Base-by-base conservation (phyloP, 2,888 invertebrate genomes). In the Onchidella celtica region DNA sequence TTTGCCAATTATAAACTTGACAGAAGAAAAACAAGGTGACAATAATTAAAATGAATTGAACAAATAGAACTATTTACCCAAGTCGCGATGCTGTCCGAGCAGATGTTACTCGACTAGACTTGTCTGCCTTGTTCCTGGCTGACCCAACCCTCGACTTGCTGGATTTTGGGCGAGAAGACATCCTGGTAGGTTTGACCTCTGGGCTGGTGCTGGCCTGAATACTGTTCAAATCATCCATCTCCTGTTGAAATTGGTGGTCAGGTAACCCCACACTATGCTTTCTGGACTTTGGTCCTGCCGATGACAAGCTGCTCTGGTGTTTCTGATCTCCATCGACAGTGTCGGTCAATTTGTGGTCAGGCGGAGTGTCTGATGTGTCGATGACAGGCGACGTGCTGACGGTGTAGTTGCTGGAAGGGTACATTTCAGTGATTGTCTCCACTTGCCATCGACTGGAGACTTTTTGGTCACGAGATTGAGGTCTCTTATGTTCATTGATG, bases 81-180 rank as follows among this genome's bases (percentile, higher is more conserved):
- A 81, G 69, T 40, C 88, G 80, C 75, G 89, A 89, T n/a, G 81
- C 83, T 21, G 88, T 83, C 38, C 88, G 79, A 78, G 89, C 89
- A n/a, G 81, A 83, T n/a, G 88, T 82, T 40, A 73, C 69, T 66
- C 88, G 87, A 36, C 89, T 73, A 36, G 88, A 86, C 57, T 79
- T 83, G 9, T 82, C 63, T 27, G 82, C 69, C 61, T 73, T 75
- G 79, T 66, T 55, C 70, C 76, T 47, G 81, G 80, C 81, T 27
- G 87, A 86, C 27, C 76, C 32, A 11, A 87, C 85, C 6, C 87
- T 84, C 11, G 86, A 83, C 36, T 81, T 85, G 21, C 65, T 76
- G 34, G 87, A 84, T 29, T 68, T 82, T 29, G 82, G 75, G 66
- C 80, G 80, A 32, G 73, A 36, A 34, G 75, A 36, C 68, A 38